Percentiles rank a stretch among this genome's conserved stretches.
phyloP scores from a whole-genome alignment of 2,888 invertebrate species.

The Drosophila imparisetae region DNA sequence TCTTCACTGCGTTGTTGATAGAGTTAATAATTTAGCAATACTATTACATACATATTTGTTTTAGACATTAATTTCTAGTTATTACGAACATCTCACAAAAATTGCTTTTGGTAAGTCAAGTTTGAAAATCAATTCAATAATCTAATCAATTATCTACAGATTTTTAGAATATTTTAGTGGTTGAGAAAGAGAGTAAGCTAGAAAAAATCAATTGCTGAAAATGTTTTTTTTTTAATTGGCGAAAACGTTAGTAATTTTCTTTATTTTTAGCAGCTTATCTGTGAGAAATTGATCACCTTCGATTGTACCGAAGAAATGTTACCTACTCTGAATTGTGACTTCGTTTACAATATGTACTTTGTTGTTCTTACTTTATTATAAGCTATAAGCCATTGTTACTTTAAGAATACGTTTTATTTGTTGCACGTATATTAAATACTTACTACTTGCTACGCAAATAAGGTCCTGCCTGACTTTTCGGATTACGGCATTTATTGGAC shows the following conservation, averaged over 20 bases:
- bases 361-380: constrained; percentile 47
- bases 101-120: constrained; percentile 1
- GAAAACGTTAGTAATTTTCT: background rate
- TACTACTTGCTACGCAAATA: constrained; percentile 71
- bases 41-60: constrained; percentile 39
- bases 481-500: constrained; percentile 67
- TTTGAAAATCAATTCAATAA: background rate
- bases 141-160: constrained; percentile 1
- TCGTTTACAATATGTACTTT: constrained; percentile 36
- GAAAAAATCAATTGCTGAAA: background rate
- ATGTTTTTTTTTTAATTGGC: background rate
- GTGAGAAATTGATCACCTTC: constrained; percentile 40
- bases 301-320: constrained; percentile 53
- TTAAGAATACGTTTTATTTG: constrained; percentile 26
- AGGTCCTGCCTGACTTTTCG: constrained; percentile 80
- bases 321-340: constrained; percentile 33
- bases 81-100: constrained; percentile 29
- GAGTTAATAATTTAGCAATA: constrained; percentile 53
- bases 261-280: constrained; percentile 1
- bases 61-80: constrained; percentile 32
- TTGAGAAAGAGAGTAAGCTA: background rate
- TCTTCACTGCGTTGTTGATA: constrained; percentile 42
- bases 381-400: constrained; percentile 64
- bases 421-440: constrained; percentile 52
- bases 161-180: background rate